Base-by-base conservation (phyloP, 2,797 vertebrate genomes). In the Cephalopachus bancanus region DNA sequence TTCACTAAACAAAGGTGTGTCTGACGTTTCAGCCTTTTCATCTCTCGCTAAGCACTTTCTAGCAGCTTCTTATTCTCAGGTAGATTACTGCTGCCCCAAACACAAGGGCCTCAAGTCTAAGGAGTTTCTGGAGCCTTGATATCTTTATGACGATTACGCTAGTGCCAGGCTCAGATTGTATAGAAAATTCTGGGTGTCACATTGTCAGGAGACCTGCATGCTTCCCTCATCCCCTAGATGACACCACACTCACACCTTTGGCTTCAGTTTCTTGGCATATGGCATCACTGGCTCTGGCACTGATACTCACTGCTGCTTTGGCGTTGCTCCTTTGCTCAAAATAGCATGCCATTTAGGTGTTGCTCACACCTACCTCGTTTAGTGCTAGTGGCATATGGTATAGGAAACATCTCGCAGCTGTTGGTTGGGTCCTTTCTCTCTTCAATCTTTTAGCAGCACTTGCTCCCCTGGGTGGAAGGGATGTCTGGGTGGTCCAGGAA, bases 11-110 rank as follows among this genome's bases (percentile, higher is more conserved):
- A 96, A 96, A 86, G 80, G n/a, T 95, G 75, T 91, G 95, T 93
- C 86, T 97, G 94, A 96, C 97, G 92, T 96, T 96, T 96, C 87
- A 97, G 86, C 75, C 85, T 97, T 96, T 96, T 95, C 86, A 94
- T 96, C 91, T 96, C 62, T 83, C 6, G 12, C 80, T 93, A 91
- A 96, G 64, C 49, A 72, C 75, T 93, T 87, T 57, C 69, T 62
- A 79, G 62, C 44, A 95, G 89, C 49, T 91, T 97, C 97, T 95
- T 93, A 78, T 86, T 96, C 96, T 95, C 71, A 95, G 85, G 76
- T 83, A 84, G 53, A 91, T 96, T 75, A 83, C 65, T 83, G 89
- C 64, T 89, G 78, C 65, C 72, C 64, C 79, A 78, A 92, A 86
- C 65, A 91, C 44, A 83, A 79, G 71, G 59, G 55, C 79, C 78